Evolutionary conservation across 2,797 vertebrate genomes (phyloP), one percentile per base, ranked within the genome.

Genomic region (Myotis pilosus): DNA sequence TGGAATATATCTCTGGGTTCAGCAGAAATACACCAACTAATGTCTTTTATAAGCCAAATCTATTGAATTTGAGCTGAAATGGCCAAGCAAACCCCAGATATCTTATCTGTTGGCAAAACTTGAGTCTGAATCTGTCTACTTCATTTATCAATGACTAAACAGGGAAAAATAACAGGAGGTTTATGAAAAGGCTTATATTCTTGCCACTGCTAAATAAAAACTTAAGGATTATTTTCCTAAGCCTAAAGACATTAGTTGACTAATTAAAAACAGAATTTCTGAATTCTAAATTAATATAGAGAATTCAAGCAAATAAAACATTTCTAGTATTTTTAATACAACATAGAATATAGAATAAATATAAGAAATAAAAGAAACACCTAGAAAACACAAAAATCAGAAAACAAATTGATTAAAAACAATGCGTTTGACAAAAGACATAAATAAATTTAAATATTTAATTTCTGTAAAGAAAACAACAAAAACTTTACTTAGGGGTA

Each of bases 241-340:
- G 57, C 64, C 22, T 47, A 89, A 86, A 84, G 47, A 74, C 22
- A 57, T 38, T 75, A 74, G 23, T 49, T 64, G 33, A 96, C 71
- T 72, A 87, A 78, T 94, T 92, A 69, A 90, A 95, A 78, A 89
- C 47, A 72, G 62, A 90, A 62, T 62, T 79, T 95, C 47, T 96
- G 78, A 90, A 88, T 82, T 93, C 19, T 44, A 91, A 91, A 89
- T 72, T 89, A 89, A 30, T 44, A 72, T 17, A 47, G 71, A 69
- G 84, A 94, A 93, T 81, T 94, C 60, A 95, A 91, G 66, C n/a
- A 83, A 92, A 94, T 85, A 79, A 79, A 88, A 51, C 33, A 53
- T 80, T 91, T 28, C 84, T 66, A 47, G 33, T 62, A 38, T 53
- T 71, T 83, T 93, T 53, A 93, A n/a, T 83, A 84, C 3, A 87